Percentiles rank a stretch among this genome's conserved stretches.
Evolutionary conservation across 2,797 vertebrate species (phyloP).

Genomic region (Peromyscus melanophrys): DNA sequence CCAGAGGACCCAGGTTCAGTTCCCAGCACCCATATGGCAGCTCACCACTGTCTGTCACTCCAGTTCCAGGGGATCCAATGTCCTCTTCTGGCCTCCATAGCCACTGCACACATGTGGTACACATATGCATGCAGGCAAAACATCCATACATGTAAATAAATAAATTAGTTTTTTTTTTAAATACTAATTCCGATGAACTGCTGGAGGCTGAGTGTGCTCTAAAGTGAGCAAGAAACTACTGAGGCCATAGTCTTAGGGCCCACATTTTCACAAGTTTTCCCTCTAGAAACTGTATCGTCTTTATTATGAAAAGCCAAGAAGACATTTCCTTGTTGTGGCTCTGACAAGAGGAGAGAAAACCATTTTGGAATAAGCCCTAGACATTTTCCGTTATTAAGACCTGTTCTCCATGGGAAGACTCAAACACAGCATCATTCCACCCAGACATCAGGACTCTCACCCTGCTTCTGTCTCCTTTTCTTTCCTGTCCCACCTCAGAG

Average conservation of each 20-base stretch:
- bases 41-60: background rate
- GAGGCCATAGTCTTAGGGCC: background rate
- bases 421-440: background rate
- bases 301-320: conserved; percentile 8
- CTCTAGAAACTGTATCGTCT: background rate
- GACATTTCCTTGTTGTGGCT: background rate
- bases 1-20: background rate
- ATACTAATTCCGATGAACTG: background rate
- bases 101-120: background rate
- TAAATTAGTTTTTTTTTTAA: background rate
- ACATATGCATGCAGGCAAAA: too few species aligned
- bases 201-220: background rate
- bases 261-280: background rate
- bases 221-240: background rate
- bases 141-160: too few species aligned
- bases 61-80: background rate
- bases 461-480: background rate
- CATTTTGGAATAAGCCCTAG: background rate
- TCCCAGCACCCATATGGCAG: background rate
- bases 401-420: background rate
- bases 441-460: background rate
- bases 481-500: background rate
- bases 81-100: background rate
- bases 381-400: background rate
- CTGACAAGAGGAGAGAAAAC: background rate